Evolutionary conservation across 2,113 vertebrate genomes (phyloP).

Genomic region (Perca fluviatilis): DNA sequence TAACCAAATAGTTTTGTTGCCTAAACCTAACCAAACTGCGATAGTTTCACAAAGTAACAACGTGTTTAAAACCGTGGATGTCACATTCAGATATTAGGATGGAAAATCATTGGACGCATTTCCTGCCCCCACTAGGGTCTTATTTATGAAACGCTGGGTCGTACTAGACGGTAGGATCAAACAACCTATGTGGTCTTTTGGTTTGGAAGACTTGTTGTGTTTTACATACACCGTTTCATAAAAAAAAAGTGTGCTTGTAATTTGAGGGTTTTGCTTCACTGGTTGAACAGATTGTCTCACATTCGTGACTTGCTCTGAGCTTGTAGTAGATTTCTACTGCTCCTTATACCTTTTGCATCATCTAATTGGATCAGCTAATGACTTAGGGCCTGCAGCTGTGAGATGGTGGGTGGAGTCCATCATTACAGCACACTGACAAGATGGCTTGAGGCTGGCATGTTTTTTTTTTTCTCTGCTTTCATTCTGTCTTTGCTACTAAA

Average conservation of each 20-base stretch:
- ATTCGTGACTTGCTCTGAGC: background rate
- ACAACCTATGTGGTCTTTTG: too few species aligned
- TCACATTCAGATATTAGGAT: too few species aligned
- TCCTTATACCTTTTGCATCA: background rate
- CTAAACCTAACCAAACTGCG: too few species aligned
- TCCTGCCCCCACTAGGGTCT: too few species aligned
- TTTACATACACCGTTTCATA: background rate
- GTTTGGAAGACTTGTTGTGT: background rate
- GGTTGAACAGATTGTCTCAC: background rate
- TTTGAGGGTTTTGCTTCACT: background rate
- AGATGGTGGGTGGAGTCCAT: conserved; percentile 9
- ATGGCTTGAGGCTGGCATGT: background rate
- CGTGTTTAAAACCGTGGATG: too few species aligned
- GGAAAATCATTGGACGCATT: too few species aligned
- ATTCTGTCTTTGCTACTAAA: background rate
- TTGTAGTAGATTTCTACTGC: background rate
- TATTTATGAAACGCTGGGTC: too few species aligned
- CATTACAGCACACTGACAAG: background rate
- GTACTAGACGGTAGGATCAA: too few species aligned
- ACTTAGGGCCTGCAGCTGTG: conserved; percentile 13
- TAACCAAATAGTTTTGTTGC: too few species aligned
- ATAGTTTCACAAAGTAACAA: too few species aligned
- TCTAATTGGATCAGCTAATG: conserved; percentile 10
- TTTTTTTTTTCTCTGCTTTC: background rate
- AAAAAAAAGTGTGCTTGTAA: background rate